Evolutionary conservation across 2,888 invertebrate genomes (phyloP).

Genomic region (Drosophila colorata): DNA sequence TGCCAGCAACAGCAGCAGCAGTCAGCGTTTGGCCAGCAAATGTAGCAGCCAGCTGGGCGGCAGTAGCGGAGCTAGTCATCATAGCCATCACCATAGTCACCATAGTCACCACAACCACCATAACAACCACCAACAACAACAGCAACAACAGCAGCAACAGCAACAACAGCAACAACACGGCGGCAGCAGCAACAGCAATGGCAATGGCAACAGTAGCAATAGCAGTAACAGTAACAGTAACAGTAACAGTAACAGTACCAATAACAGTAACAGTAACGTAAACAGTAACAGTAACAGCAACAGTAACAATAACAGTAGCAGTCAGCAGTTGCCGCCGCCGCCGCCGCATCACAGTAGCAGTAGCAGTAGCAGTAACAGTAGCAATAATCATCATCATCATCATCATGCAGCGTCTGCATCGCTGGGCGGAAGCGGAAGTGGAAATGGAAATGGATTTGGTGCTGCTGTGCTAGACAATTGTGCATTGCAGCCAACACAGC

Average conservation of each 20-base stretch:
- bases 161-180: constrained; percentile 10
- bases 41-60: constrained; percentile 53
- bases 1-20: constrained; percentile 39
- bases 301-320: constrained; percentile 36
- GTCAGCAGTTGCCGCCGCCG: constrained; percentile 51
- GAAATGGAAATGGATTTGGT: constrained; percentile 68
- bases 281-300: constrained; percentile 12
- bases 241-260: constrained; percentile 14
- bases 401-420: constrained; percentile 56
- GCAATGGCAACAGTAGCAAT: constrained; percentile 43
- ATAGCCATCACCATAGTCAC: constrained; percentile 64
- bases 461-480: constrained; percentile 57
- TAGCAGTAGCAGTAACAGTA: constrained; percentile 64
- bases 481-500: constrained; percentile 41
- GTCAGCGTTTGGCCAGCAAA: constrained; percentile 49
- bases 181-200: constrained; percentile 20
- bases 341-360: constrained; percentile 43
- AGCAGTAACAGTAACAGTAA: not conserved
- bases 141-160: constrained; percentile 30
- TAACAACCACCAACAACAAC: constrained; percentile 50
- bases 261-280: constrained; percentile 15
- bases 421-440: constrained; percentile 74
- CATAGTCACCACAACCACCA: constrained; percentile 45
- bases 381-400: constrained; percentile 72
- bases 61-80: constrained; percentile 62